phyloP scores from a whole-genome alignment of 2,888 invertebrate species.

The Baronia brevicornis region DNA sequence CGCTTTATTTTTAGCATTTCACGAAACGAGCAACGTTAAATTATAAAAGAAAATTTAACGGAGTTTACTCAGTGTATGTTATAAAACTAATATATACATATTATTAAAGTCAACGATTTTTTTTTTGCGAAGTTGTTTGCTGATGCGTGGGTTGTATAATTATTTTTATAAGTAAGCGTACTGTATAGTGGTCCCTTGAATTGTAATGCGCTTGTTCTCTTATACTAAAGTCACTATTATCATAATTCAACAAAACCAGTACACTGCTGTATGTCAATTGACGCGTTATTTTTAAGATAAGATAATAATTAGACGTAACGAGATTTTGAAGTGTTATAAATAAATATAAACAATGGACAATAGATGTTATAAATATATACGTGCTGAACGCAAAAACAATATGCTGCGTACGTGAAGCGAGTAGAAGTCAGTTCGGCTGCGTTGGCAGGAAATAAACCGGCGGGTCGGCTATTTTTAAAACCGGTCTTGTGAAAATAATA shows the following conservation, averaged over 20 bases:
- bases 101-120: too few relatives aligned
- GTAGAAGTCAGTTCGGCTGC: conserved; percentile 25
- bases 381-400: conserved; percentile 19
- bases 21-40: conserved; percentile 43
- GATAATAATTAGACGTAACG: conserved; percentile 20
- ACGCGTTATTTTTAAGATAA: conserved; percentile 23
- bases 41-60: conserved; percentile 22
- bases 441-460: conserved; percentile 35
- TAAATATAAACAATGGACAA: too few relatives aligned
- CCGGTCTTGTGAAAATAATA: conserved; percentile 34
- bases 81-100: too few relatives aligned
- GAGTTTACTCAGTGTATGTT: conserved; percentile 15
- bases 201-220: conserved; percentile 6
- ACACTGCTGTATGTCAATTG: conserved; percentile 17
- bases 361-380: too few relatives aligned
- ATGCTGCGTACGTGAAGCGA: conserved; percentile 22
- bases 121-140: too few relatives aligned
- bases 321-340: conserved; percentile 21
- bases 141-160: too few relatives aligned
- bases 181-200: too few relatives aligned
- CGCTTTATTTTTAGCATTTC: conserved; percentile 69
- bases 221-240: conserved; percentile 14
- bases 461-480: conserved; percentile 37
- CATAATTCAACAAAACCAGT: conserved; percentile 13
- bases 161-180: too few relatives aligned